These are phyloP conservation scores for Gobio gobio DNA, from an alignment of 2,113 vertebrate genomes.

Conservation along the genomic window DNA sequence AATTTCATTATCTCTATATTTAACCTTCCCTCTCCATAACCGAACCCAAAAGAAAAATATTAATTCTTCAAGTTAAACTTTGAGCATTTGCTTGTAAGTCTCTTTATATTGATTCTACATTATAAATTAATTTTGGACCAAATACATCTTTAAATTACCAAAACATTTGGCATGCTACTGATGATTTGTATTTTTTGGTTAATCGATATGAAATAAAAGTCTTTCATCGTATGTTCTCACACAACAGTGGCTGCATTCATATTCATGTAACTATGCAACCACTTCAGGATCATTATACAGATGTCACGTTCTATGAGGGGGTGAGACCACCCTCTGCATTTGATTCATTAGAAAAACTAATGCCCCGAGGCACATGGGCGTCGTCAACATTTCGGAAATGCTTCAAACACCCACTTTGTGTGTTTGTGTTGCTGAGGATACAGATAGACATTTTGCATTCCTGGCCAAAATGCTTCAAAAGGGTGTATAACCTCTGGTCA, in stretches of 20 bases:
- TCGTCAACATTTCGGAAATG: slow-evolving; percentile 48
- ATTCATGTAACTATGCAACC: background rate
- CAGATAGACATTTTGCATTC: slow-evolving; percentile 27
- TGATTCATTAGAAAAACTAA: slow-evolving; percentile 46
- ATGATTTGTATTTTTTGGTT: background rate
- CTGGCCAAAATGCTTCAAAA: background rate
- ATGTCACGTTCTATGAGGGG: slow-evolving; percentile 8
- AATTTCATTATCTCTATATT: slow-evolving; percentile 24
- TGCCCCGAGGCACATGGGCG: slow-evolving; percentile 5
- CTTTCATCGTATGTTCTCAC: slow-evolving; percentile 16
- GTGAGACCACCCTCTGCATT: slow-evolving; percentile 22
- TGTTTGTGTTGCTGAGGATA: slow-evolving; percentile 38
- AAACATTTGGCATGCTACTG: background rate
- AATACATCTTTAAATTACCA: background rate
- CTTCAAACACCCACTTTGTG: slow-evolving; percentile 43
- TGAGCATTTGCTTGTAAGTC: background rate
- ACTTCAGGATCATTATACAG: slow-evolving; percentile 35
- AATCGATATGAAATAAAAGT: background rate
- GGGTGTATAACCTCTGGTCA: slow-evolving; percentile 20
- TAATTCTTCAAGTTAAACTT: background rate
- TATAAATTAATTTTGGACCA: background rate
- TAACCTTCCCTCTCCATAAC: background rate
- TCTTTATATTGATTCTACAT: background rate
- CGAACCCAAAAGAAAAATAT: background rate
- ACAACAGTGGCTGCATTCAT: slow-evolving; percentile 49